Conservation (phyloP, 2,888 invertebrate species). For the Aphrophora alni region DNA sequence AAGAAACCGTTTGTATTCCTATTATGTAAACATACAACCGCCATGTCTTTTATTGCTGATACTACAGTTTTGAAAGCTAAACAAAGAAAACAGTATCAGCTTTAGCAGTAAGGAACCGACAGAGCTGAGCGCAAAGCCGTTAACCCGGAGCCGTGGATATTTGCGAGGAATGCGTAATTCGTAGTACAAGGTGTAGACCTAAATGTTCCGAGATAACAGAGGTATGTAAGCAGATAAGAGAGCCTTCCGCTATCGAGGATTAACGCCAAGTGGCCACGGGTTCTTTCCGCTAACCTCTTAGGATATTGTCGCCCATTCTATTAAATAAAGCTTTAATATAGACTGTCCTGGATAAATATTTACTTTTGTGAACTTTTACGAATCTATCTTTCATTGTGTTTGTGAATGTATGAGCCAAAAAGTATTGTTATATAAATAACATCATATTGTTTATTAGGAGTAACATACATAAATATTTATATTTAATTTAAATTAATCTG, state of each 20-base stretch:
- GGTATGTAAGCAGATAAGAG: not conserved
- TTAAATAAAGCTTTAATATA: too few species aligned
- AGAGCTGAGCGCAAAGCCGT: not conserved
- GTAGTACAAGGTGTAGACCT: not conserved
- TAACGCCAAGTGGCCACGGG: not conserved
- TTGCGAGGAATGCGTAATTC: not conserved
- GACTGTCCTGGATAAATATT: too few species aligned
- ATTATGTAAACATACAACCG: too few species aligned
- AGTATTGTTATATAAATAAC: too few species aligned
- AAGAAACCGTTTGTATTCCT: too few species aligned
- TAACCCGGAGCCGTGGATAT: not conserved
- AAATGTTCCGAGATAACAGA: not conserved
- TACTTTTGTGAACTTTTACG: too few species aligned
- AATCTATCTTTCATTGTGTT: too few species aligned
- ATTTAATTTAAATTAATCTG: too few species aligned
- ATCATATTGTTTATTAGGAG: too few species aligned
- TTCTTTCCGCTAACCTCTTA: not conserved
- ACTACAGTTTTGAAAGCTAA: not conserved
- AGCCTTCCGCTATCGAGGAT: not conserved
- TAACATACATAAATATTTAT: too few species aligned
- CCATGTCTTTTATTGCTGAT: not conserved
- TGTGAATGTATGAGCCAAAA: too few species aligned
- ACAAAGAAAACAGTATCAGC: not conserved
- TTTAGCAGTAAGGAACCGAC: not conserved
- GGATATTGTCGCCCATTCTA: too few species aligned